Evolutionary conservation across 2,113 vertebrate species (phyloP).

Genomic region (Amblyopsis rosae): DNA sequence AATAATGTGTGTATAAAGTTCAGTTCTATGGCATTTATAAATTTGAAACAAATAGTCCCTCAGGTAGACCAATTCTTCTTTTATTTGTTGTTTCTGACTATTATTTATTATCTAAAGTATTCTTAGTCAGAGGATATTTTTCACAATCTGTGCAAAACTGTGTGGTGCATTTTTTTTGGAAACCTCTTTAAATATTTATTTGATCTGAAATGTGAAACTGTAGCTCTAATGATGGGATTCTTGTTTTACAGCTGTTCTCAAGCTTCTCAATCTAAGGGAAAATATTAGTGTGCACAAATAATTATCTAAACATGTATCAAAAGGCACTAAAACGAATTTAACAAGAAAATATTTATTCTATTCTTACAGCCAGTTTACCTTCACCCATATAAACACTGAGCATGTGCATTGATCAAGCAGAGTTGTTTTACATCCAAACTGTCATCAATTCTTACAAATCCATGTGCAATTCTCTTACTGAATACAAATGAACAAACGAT

Average conservation of each 20-base stretch:
- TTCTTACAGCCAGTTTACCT: neutral
- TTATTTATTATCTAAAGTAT: neutral
- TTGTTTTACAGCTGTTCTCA: neutral
- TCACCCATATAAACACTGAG: constrained; percentile 47
- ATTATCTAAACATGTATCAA: no score
- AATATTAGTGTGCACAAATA: no score
- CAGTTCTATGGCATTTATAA: no score
- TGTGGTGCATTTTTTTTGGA: neutral
- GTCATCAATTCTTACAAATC: constrained; percentile 72
- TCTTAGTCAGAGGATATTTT: neutral
- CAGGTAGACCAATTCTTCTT: no score
- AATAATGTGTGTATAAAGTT: no score
- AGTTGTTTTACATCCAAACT: constrained; percentile 43
- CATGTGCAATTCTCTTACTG: constrained; percentile 50
- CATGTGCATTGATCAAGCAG: constrained; percentile 26
- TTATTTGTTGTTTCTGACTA: neutral
- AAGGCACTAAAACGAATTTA: no score
- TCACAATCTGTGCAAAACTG: neutral
- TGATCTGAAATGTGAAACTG: neutral
- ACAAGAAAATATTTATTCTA: neutral
- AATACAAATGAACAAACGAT: constrained; percentile 31
- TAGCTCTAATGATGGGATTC: neutral
- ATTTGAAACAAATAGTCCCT: no score
- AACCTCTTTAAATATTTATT: neutral
- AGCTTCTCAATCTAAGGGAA: neutral